Conservation (phyloP, 2,797 vertebrate genomes). For the Odontamblyopus lacepedii region DNA sequence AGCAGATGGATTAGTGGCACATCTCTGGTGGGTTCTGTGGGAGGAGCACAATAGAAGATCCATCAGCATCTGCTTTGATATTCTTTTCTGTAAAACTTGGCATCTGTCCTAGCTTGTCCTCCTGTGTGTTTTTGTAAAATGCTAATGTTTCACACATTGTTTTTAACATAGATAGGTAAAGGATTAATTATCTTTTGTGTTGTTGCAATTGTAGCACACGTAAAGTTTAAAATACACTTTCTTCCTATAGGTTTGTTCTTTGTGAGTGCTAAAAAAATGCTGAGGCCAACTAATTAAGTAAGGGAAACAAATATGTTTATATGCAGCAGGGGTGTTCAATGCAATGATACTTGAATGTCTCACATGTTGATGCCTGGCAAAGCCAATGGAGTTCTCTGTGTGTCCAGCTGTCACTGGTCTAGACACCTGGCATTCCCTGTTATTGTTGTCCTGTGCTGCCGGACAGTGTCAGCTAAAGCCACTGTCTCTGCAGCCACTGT, state of each 20-base stretch:
- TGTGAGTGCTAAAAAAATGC: neutral
- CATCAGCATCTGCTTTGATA: slow-evolving; percentile 38
- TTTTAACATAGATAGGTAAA: neutral
- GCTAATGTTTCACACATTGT: slow-evolving; percentile 4
- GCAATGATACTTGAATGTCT: neutral
- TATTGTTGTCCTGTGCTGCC: slow-evolving; percentile 33
- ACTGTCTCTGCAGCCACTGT: slow-evolving; percentile 40
- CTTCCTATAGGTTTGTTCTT: neutral
- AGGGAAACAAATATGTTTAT: neutral
- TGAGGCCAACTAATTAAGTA: neutral
- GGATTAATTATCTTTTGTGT: neutral
- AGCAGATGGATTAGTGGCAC: slow-evolving; percentile 63
- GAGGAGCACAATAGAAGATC: slow-evolving; percentile 34
- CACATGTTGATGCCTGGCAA: slow-evolving; percentile 10
- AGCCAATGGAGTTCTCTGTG: slow-evolving; percentile 31
- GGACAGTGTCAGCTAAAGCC: slow-evolving; percentile 37
- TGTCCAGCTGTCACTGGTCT: slow-evolving; percentile 50
- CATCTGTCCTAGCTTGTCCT: slow-evolving; percentile 10
- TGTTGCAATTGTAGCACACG: neutral
- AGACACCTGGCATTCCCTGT: slow-evolving; percentile 50
- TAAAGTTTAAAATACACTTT: neutral
- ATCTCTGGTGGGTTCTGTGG: slow-evolving; percentile 49
- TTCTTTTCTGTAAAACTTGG: slow-evolving; percentile 23
- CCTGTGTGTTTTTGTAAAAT: neutral
- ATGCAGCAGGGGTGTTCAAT: neutral